These are phyloP conservation scores for Dioctria linearis DNA, from an alignment of 2,888 invertebrate genomes.

Conservation along the genomic window DNA sequence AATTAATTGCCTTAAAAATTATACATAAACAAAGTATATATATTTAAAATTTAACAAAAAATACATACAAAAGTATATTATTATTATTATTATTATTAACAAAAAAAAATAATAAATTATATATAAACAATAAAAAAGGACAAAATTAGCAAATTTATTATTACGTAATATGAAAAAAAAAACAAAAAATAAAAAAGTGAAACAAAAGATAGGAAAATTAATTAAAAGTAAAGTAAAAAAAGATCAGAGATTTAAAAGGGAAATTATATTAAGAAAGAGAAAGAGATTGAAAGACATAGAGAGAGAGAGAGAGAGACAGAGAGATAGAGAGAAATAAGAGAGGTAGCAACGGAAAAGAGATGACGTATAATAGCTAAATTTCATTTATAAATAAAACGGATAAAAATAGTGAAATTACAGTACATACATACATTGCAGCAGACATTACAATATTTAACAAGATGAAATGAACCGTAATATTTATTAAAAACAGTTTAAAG, in stretches of 20 bases:
- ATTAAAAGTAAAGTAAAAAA: conserved; percentile 25
- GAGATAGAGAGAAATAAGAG: not conserved
- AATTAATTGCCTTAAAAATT: conserved; percentile 61
- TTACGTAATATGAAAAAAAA: conserved; percentile 20
- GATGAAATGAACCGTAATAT: conserved; percentile 55
- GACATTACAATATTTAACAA: conserved; percentile 56
- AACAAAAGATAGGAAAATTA: conserved; percentile 47
- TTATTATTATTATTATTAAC: conserved; percentile 15
- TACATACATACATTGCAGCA: conserved; percentile 52
- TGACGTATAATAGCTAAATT: conserved; percentile 46
- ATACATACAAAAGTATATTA: conserved; percentile 54
- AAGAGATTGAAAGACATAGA: not conserved
- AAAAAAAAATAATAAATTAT: conserved; percentile 37
- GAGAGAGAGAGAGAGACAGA: too few relatives aligned
- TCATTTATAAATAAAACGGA: conserved; percentile 50
- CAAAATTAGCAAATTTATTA: conserved; percentile 49
- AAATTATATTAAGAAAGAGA: conserved; percentile 29
- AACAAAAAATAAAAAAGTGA: conserved; percentile 48
- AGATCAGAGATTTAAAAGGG: conserved; percentile 29
- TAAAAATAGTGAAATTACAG: conserved; percentile 52
- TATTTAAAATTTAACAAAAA: conserved; percentile 51
- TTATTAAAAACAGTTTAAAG: conserved; percentile 46
- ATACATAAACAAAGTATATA: conserved; percentile 56
- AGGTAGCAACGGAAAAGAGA: conserved; percentile 12
- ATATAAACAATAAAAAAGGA: conserved; percentile 46